These are phyloP conservation scores for Trachythela sp. DNA, from an alignment of 64 coral and sea anemone genomes.

Conservation along the genomic window DNA sequence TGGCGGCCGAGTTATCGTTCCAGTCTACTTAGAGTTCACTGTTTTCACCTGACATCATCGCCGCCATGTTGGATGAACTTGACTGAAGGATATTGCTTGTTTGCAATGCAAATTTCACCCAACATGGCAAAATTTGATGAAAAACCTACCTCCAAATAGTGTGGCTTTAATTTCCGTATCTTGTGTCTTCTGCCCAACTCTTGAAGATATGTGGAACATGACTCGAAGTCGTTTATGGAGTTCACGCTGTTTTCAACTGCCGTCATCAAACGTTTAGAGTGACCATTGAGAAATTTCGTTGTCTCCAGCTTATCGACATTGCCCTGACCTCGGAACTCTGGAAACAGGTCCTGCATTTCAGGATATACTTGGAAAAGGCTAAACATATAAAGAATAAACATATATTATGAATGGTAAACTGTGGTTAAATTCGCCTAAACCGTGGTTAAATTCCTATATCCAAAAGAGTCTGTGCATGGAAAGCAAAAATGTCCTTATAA, in stretches of 20 bases:
- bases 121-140: not conserved
- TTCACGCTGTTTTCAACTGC: constrained; percentile 38
- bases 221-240: constrained; percentile 14
- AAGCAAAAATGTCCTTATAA: too few relatives aligned
- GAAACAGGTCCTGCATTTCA: constrained; percentile 36
- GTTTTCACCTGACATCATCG: too few relatives aligned
- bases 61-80: too few relatives aligned
- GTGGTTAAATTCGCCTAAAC: not conserved
- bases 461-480: too few relatives aligned
- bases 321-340: constrained; percentile 27
- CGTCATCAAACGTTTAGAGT: constrained; percentile 39
- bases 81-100: too few relatives aligned
- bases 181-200: constrained; percentile 49
- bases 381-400: not conserved
- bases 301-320: constrained; percentile 10
- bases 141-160: constrained; percentile 16
- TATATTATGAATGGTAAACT: not conserved
- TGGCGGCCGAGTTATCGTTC: too few relatives aligned
- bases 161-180: constrained; percentile 32
- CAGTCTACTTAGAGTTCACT: too few relatives aligned
- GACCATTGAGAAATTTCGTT: constrained; percentile 6
- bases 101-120: not conserved
- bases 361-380: constrained; percentile 42
- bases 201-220: constrained; percentile 26
- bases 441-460: too few relatives aligned